Base-by-base conservation (phyloP, 2,888 invertebrate genomes). In the Crossocerus cetratus region DNA sequence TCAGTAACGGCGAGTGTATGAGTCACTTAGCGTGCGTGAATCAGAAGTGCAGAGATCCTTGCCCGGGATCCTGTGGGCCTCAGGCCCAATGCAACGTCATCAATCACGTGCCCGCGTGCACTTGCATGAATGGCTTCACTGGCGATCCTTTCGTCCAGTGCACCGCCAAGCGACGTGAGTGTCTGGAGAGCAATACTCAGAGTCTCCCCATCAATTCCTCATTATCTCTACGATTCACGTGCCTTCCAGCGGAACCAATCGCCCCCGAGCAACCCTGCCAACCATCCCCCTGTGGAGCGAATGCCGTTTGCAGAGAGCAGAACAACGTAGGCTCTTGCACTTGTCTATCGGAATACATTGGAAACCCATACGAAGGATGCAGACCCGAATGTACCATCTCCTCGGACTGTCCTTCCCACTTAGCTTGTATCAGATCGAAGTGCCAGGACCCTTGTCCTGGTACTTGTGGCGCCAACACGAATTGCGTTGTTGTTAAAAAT, bases 71-170 rank as follows among this genome's bases (percentile, higher is more conserved):
- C 0, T 91, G 91, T 77, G 91, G 91, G 23, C 74, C 85, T 14
- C 90, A 91, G 68, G 91, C 91, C 0, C 93, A 94, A 84, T 96
- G 96, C 86, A 92, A 93, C 66, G 95, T 95, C 1, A 92, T 95
- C 44, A 96, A 95, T 85, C 95, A 96, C 88, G 93, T 95, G 45
- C 94, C 95, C 16, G 92, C 94, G 82, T 94, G 96, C 87, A 91
- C 93, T 32, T 97, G 96, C 86, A 82, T 91, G 16, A 84, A 90
- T 54, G 95, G 94, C 43, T 94, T 92, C 83, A 93, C 92, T 5
- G 97, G 96, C 0, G 94, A 96, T 92, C 96, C 96, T 64, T 96
- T 96, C 86, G 91, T 92, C 56, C 93, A 94, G 85, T 96, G 96
- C 84, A 93, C 91, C 84, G 92, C 91, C 62, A 86, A 78, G 81